Percentiles rank a stretch among this genome's conserved stretches.
Evolutionary conservation across 2,888 invertebrate species (phyloP).

Genomic region (Calameuta filiformis): DNA sequence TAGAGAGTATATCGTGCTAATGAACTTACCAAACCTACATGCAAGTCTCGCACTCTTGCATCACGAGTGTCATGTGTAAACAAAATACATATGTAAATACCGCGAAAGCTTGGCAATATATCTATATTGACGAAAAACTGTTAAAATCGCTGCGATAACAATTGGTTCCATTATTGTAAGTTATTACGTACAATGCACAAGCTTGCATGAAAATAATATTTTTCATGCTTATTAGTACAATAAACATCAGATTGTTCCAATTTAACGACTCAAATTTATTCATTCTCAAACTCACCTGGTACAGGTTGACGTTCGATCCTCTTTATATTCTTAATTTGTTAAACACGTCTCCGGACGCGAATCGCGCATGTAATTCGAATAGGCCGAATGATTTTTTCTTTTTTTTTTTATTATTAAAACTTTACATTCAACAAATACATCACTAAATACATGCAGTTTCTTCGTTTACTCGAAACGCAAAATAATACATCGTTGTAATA

Average conservation of each 20-base stretch:
- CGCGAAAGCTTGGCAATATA: not conserved
- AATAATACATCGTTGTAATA: conserved; percentile 10
- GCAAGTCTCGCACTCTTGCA: not conserved
- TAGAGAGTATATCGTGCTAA: not conserved
- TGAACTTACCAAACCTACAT: not conserved
- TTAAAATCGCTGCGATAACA: not conserved
- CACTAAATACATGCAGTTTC: conserved; percentile 23
- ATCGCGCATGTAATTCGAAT: no score
- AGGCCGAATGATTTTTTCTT: not conserved
- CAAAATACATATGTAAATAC: not conserved
- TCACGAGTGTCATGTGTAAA: not conserved
- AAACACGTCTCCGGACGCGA: not conserved
- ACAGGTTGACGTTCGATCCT: not conserved
- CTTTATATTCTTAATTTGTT: not conserved
- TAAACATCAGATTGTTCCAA: not conserved
- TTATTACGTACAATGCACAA: not conserved
- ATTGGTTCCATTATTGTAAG: conserved; percentile 2
- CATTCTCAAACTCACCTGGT: not conserved
- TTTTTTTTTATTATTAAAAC: conserved; percentile 33
- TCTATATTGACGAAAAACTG: not conserved
- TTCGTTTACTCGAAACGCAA: conserved; percentile 14
- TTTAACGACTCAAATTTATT: not conserved
- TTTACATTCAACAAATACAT: conserved; percentile 33
- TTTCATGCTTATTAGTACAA: not conserved
- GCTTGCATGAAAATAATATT: not conserved